Conservation (phyloP, 2,113 vertebrate genomes). For the Oncorhynchus masou region DNA sequence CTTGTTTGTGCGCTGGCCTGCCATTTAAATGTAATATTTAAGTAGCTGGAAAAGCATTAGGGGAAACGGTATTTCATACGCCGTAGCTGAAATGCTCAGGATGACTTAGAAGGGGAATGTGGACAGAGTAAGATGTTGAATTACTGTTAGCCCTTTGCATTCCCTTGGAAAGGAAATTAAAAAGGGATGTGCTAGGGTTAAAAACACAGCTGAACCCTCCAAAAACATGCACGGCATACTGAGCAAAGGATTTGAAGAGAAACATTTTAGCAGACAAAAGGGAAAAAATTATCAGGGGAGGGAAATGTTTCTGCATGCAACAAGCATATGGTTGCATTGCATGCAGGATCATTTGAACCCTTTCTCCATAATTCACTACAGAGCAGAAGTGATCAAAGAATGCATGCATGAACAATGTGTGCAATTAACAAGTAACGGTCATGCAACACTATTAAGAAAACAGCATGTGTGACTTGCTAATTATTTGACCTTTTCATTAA, state of each 20-base stretch:
- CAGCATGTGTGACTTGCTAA: not conserved
- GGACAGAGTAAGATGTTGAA: conserved; percentile 27
- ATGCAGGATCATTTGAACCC: conserved; percentile 41
- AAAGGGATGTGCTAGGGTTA: conserved; percentile 30
- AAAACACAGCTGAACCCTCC: conserved; percentile 20
- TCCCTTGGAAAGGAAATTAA: conserved; percentile 18
- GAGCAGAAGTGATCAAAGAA: not conserved
- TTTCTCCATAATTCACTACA: conserved; percentile 25
- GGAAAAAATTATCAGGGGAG: not conserved
- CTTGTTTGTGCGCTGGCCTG: conserved; percentile 33
- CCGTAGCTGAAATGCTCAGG: conserved; percentile 50
- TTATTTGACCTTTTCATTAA: not conserved
- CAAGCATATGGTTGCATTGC: conserved; percentile 11
- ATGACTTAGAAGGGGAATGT: conserved; percentile 30
- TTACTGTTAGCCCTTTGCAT: conserved; percentile 40
- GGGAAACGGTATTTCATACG: conserved; percentile 48
- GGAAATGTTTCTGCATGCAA: not conserved
- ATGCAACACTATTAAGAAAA: not conserved
- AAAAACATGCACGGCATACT: conserved; percentile 17
- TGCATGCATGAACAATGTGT: not conserved
- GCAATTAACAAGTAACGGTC: not conserved
- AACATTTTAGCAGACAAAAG: not conserved
- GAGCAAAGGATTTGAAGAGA: conserved; percentile 38
- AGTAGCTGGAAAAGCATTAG: conserved; percentile 56
- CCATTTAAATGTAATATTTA: conserved; percentile 69